These are phyloP conservation scores for Pseudopleuronectes americanus DNA, from an alignment of 2,797 vertebrate species.

Conservation along the genomic window DNA sequence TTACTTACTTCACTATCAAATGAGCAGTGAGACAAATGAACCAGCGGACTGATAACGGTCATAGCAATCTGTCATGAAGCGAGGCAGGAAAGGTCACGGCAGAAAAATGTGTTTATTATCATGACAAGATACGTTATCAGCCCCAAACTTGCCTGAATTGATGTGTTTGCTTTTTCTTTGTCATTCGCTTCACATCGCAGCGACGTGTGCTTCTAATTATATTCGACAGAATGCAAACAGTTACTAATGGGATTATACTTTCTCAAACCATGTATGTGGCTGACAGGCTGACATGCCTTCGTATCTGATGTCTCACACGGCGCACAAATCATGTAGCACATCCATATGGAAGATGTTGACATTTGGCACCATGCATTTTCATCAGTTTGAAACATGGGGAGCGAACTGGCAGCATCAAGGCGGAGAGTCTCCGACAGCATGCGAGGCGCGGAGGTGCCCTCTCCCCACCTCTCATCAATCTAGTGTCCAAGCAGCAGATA, in stretches of 20 bases:
- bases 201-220: conserved; percentile 53
- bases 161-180: conserved; percentile 64
- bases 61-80: conserved; percentile 53
- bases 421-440: conserved; percentile 8
- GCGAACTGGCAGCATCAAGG: conserved; percentile 14
- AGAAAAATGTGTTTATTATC: conserved; percentile 71
- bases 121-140: conserved; percentile 58
- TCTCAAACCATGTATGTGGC: conserved; percentile 34
- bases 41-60: conserved; percentile 46
- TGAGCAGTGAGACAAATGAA: conserved; percentile 47
- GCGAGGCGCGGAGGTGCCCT: neutral
- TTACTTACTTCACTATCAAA: conserved; percentile 22
- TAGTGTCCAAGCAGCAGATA: conserved; percentile 41
- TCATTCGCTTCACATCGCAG: conserved; percentile 27
- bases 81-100: conserved; percentile 51
- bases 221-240: conserved; percentile 63
- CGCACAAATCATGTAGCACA: conserved; percentile 21
- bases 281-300: conserved; percentile 34
- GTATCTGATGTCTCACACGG: conserved; percentile 33
- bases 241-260: conserved; percentile 65
- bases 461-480: conserved; percentile 50
- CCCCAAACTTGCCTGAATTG: conserved; percentile 29
- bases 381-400: conserved; percentile 36
- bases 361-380: conserved; percentile 56
- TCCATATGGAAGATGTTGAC: conserved; percentile 71